Percentiles rank a stretch among this genome's conserved stretches.
phyloP scores from a whole-genome alignment of 2,113 vertebrate species.

The Scytalopus superciliaris region DNA sequence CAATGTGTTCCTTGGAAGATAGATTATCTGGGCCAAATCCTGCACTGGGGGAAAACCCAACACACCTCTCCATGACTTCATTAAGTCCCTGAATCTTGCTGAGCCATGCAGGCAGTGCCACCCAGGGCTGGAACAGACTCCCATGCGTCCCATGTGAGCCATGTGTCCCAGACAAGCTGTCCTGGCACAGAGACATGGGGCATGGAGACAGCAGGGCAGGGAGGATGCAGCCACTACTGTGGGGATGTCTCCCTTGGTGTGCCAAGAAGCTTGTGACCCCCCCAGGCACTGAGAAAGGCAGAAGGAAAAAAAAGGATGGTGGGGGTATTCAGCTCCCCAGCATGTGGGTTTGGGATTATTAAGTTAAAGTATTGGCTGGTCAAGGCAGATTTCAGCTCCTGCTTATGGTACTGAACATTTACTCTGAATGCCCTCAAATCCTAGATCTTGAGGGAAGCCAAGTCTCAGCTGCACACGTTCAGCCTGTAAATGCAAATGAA shows the following conservation, averaged over 20 bases:
- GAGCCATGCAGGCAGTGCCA: not conserved
- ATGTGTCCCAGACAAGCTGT: not conserved
- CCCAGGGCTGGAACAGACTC: not conserved
- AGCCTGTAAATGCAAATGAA: not conserved
- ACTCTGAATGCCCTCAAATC: not conserved
- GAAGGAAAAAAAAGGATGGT: not conserved
- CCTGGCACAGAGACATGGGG: not conserved
- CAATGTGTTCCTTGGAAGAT: not conserved
- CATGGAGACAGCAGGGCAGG: not conserved
- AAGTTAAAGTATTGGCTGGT: not conserved
- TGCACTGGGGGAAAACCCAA: not conserved
- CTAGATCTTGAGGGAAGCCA: not conserved
- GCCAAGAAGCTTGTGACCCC: rapidly evolving
- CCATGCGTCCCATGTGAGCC: not conserved
- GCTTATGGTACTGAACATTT: not conserved
- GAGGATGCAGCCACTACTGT: rapidly evolving
- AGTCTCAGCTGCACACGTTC: not conserved
- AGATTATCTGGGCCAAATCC: constrained; percentile 6
- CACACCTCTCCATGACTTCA: not conserved
- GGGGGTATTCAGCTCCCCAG: not conserved
- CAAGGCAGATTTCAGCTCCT: not conserved
- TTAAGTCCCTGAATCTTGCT: not conserved
- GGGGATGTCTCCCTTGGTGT: rapidly evolving
- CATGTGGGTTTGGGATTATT: not conserved
- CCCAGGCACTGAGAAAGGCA: not conserved